Evolutionary conservation across 2,888 invertebrate species (phyloP), one percentile per base, ranked within the genome.

Genomic region (Lamellibrachia satsuma): DNA sequence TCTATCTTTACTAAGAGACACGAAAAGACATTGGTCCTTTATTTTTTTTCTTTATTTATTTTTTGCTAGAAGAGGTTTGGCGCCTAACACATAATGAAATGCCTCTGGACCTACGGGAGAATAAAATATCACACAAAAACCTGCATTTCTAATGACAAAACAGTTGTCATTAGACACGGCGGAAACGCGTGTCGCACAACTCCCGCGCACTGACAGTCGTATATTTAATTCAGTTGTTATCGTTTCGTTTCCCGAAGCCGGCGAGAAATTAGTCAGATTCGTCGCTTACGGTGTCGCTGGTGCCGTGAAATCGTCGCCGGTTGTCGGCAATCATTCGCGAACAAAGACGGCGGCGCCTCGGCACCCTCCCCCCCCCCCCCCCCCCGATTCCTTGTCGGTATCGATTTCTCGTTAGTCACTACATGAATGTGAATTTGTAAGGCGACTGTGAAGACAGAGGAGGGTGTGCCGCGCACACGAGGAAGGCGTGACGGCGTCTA

Each of bases 391-490:
- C 75, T 75, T 75, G 75, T 75, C n/a, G 22, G 75, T 22, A 75
- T 75, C 75, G 75, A 75, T 75, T 75, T n/a, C 75, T 75, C 75
- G 75, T 75, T 75, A 75, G 75, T 75, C 75, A 75, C 75, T 75
- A 75, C 15, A 75, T 22, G 75, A 75, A 75, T 75, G 75, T n/a
- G 75, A 75, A 75, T 75, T 75, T 75, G 75, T 75, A 2, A 75
- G 6, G 75, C 75, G 75, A 75, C n/a, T 75, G 75, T 75, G 75
- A 22, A 75, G 75, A 75, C 75, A 22, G 22, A n/a, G 75, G 22
- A 22, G 75, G 4, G 22, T 22, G 75, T 2, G 75, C 75, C 15
- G 22, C 11, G 75, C 22, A 75, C 75, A n/a, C 3, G 75, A 22
- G 75, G 22, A 22, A 75, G 75, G 75, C 75, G 75, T 75, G 75